Conservation (phyloP, 2,113 vertebrate species). For the Sander lucioperca region DNA sequence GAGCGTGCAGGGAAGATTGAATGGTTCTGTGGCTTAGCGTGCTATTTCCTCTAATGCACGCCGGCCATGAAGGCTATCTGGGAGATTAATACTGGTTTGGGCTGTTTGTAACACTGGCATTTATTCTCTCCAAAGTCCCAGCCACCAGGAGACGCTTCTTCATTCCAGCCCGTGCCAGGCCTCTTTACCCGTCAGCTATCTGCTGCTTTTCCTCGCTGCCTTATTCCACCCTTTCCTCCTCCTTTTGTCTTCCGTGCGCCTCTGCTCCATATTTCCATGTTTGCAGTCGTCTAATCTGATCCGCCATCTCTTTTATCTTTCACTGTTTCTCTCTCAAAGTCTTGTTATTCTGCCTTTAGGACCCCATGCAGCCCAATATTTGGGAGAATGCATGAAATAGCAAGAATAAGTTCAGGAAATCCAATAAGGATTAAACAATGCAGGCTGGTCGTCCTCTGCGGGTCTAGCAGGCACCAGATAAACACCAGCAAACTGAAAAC, state of each 20-base stretch:
- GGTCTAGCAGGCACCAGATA: constrained; percentile 14
- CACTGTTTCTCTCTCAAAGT: constrained; percentile 21
- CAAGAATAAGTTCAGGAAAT: constrained; percentile 22
- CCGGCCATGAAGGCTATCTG: constrained; percentile 76
- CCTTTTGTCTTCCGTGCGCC: background rate
- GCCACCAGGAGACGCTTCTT: constrained; percentile 70
- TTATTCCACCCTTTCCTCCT: constrained; percentile 19
- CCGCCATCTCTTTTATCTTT: constrained; percentile 11
- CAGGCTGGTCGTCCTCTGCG: constrained; percentile 10
- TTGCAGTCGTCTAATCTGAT: constrained; percentile 40
- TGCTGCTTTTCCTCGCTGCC: constrained; percentile 25
- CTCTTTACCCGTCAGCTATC: constrained; percentile 62
- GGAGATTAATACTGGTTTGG: constrained; percentile 82
- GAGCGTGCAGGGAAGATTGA: constrained; percentile 73
- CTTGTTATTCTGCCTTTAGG: constrained; percentile 10
- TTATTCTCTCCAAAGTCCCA: constrained; percentile 80
- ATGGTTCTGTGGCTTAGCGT: constrained; percentile 69
- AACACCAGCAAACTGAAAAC: constrained; percentile 28
- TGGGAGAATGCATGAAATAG: constrained; percentile 15
- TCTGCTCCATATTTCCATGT: background rate
- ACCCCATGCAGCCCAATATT: constrained; percentile 5
- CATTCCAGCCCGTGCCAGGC: constrained; percentile 52
- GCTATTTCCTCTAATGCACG: constrained; percentile 80
- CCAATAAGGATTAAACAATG: constrained; percentile 47
- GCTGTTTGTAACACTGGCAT: constrained; percentile 81